phyloP scores from a whole-genome alignment of 2,113 vertebrate species.

The Columba livia region DNA sequence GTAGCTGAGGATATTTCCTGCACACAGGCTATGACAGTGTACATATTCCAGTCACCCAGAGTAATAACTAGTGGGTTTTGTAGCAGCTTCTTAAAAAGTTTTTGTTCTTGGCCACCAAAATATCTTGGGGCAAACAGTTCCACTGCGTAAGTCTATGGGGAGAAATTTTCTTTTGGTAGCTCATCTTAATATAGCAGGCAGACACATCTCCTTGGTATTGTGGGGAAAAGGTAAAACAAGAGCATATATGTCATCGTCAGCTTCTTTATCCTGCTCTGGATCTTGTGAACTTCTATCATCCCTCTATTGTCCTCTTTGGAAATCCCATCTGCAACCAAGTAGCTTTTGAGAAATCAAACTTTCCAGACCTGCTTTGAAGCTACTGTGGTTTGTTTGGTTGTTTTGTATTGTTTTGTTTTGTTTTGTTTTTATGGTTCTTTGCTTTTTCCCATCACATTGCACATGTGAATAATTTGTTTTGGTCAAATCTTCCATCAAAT shows the following conservation, averaged over 20 bases:
- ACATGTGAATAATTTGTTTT: background rate
- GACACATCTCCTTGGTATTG: background rate
- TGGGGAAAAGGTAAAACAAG: background rate
- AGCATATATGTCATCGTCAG: background rate
- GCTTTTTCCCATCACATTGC: background rate
- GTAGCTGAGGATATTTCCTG: background rate
- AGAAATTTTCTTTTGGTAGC: background rate
- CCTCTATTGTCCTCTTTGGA: background rate
- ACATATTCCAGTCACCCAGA: background rate
- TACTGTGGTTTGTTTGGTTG: background rate
- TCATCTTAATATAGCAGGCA: background rate
- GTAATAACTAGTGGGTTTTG: background rate
- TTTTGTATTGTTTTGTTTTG: no score
- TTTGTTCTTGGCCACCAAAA: background rate
- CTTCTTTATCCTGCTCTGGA: background rate
- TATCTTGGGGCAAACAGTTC: background rate
- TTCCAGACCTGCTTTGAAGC: background rate
- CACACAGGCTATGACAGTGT: background rate
- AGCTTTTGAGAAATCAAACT: background rate
- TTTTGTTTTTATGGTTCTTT: background rate
- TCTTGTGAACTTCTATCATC: background rate
- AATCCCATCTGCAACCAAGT: background rate
- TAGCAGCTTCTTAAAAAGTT: background rate
- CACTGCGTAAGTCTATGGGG: background rate
- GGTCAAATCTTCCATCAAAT: background rate